These are phyloP conservation scores for Melanostigma gelatinosum DNA, from an alignment of 2,113 vertebrate genomes.

Conservation along the genomic window DNA sequence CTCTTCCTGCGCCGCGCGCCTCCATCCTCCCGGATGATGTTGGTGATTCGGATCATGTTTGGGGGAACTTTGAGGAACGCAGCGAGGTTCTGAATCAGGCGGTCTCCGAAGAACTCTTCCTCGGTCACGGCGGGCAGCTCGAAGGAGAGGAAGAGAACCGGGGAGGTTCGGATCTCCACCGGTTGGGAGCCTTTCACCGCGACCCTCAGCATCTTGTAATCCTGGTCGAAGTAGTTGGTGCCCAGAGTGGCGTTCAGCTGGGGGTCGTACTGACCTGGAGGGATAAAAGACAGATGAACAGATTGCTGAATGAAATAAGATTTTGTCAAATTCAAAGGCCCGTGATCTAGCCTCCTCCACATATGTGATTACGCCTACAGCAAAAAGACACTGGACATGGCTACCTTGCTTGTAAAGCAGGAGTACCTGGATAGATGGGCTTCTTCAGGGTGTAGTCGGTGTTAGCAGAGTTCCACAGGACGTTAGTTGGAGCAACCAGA, in stretches of 20 bases:
- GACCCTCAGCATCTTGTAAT: slow-evolving; percentile 86
- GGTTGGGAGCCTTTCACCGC: slow-evolving; percentile 83
- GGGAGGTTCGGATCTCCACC: slow-evolving; percentile 82
- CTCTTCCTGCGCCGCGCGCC: slow-evolving; percentile 74
- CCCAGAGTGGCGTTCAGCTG: slow-evolving; percentile 77
- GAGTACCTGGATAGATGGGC: slow-evolving; percentile 76
- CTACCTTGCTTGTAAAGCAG: neutral
- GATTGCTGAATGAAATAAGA: neutral
- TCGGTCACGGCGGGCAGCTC: slow-evolving; percentile 84
- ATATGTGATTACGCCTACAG: neutral
- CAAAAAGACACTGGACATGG: neutral
- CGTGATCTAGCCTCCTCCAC: neutral
- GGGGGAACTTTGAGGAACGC: slow-evolving; percentile 84
- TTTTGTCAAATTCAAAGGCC: neutral
- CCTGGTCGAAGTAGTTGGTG: slow-evolving; percentile 86
- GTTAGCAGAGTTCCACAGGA: slow-evolving; percentile 79
- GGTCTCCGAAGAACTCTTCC: slow-evolving; percentile 84
- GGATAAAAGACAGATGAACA: neutral
- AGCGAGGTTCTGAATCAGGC: slow-evolving; percentile 86
- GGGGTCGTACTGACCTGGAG: slow-evolving; percentile 83
- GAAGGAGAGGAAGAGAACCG: slow-evolving; percentile 85
- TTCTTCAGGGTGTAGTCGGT: slow-evolving; percentile 78
- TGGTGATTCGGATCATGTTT: slow-evolving; percentile 87
- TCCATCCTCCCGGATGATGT: slow-evolving; percentile 72
- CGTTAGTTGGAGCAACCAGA: slow-evolving; percentile 85